Base-by-base conservation (phyloP, 2,797 vertebrate species). In the Semotilus atromaculatus region DNA sequence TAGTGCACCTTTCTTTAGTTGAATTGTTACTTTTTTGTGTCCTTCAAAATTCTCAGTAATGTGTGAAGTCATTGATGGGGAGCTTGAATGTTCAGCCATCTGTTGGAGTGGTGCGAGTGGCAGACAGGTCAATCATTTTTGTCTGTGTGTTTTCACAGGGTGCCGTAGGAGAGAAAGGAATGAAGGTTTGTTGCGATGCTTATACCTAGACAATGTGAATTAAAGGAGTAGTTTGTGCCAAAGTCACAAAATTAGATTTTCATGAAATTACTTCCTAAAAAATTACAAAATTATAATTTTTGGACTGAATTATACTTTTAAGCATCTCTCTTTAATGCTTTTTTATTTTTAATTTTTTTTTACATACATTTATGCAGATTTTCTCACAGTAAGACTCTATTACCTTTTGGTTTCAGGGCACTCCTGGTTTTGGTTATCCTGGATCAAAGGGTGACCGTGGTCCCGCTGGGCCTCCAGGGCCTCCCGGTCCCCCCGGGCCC, bases 371-470 rank as follows among this genome's bases (percentile, higher is more conserved):
- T 23, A n/a, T 60, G 10, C 14, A 5, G 23, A 29, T 62, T 62
- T 62, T 31, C 60, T 18, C 26, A 64, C 2, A 60, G 55, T 58
- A n/a, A n/a, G n/a, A 23, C 10, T 82, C 0, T 82, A 60, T 31
- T 29, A 7, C 23, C 19, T 85, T 45, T 48, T 43, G 62, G 45
- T 79, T 36, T 75, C 84, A 99, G 98, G 97, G 96, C 88, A 95
- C 71, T 0, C 94, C 96, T 78, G 97, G 97, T 1, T 97, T 97
- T 91, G 96, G 96, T 21, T 97, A 96, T 84, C 94, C 95, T 60
- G 97, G 96, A 76, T 89, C 92, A 11, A 98, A 98, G 89, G 97
- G 97, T 11, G 97, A 98, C 0, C 92, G 92, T 0, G 97, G 97
- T 0, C 83, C 40, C 0, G 74, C 84, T 1, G 96, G 97, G 0